phyloP scores from a whole-genome alignment of 2,113 vertebrate species.

The Paratilapia polleni region DNA sequence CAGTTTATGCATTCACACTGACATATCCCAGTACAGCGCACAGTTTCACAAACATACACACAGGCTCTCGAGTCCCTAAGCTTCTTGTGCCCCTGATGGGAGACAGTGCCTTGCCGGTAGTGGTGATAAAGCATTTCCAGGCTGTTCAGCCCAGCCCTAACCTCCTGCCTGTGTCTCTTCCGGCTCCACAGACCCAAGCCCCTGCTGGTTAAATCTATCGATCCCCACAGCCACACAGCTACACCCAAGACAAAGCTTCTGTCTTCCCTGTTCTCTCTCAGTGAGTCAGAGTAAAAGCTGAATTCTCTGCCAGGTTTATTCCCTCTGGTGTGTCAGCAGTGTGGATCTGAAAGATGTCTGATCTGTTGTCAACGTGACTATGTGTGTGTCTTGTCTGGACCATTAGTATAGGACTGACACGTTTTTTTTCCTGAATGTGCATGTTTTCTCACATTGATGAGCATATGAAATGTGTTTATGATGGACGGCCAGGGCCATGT shows the following conservation, averaged over 20 bases:
- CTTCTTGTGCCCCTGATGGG: slow-evolving; percentile 59
- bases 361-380: slow-evolving; percentile 12
- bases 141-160: slow-evolving; percentile 58
- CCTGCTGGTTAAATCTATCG: slow-evolving; percentile 74
- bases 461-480: slow-evolving; percentile 21
- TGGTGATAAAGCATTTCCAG: slow-evolving; percentile 75
- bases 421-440: not conserved
- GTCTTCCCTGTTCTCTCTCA: slow-evolving; percentile 43
- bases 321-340: slow-evolving; percentile 57
- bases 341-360: slow-evolving; percentile 42
- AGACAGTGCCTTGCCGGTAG: slow-evolving; percentile 60
- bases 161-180: slow-evolving; percentile 72
- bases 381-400: slow-evolving; percentile 21
- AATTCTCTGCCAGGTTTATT: slow-evolving; percentile 66
- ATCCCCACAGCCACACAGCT: slow-evolving; percentile 71
- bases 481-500: slow-evolving; percentile 33
- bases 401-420: slow-evolving; percentile 1
- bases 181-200: slow-evolving; percentile 66
- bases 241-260: slow-evolving; percentile 66
- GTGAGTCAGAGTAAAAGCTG: slow-evolving; percentile 64
- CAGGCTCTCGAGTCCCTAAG: slow-evolving; percentile 56
- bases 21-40: slow-evolving; percentile 13
- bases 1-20: slow-evolving; percentile 47
- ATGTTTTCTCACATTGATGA: slow-evolving; percentile 18
- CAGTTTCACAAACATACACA: slow-evolving; percentile 18